Evolutionary conservation across 2,797 vertebrate species (phyloP).

Genomic region (Babyrousa celebensis): DNA sequence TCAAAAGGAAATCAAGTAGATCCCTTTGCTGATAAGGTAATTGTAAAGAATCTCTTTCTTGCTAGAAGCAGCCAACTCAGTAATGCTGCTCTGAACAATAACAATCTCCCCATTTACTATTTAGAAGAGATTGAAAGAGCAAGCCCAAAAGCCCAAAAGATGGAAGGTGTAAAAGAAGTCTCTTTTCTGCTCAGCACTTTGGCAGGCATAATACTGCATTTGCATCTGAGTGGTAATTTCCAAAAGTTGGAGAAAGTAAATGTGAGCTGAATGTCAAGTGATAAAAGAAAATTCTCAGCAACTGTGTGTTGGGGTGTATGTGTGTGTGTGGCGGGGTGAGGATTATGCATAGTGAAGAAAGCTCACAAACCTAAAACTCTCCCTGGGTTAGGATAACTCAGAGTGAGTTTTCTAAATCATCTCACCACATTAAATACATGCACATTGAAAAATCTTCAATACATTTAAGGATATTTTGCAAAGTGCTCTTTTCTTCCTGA

Average conservation of each 20-base stretch:
- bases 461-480: conserved; percentile 23
- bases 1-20: conserved; percentile 74
- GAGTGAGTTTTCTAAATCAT: conserved; percentile 49
- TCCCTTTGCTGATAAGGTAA: conserved; percentile 72
- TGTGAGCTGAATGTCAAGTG: conserved; percentile 71
- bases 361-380: conserved; percentile 6
- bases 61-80: conserved; percentile 50
- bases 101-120: conserved; percentile 61
- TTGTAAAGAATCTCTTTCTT: conserved; percentile 58
- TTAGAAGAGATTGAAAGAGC: conserved; percentile 61
- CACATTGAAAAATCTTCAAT: background rate
- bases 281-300: conserved; percentile 67
- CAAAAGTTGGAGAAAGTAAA: conserved; percentile 65
- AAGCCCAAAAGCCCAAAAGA: conserved; percentile 1
- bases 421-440: background rate
- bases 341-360: background rate
- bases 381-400: background rate
- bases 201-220: conserved; percentile 29
- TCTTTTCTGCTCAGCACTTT: conserved; percentile 36
- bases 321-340: background rate
- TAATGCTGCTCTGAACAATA: conserved; percentile 38
- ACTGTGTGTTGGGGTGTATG: background rate
- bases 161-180: conserved; percentile 22
- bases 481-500: conserved; percentile 47
- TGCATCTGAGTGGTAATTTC: conserved; percentile 74